These are phyloP conservation scores for Athene noctua DNA, from an alignment of 2,113 vertebrate species.

Conservation along the genomic window DNA sequence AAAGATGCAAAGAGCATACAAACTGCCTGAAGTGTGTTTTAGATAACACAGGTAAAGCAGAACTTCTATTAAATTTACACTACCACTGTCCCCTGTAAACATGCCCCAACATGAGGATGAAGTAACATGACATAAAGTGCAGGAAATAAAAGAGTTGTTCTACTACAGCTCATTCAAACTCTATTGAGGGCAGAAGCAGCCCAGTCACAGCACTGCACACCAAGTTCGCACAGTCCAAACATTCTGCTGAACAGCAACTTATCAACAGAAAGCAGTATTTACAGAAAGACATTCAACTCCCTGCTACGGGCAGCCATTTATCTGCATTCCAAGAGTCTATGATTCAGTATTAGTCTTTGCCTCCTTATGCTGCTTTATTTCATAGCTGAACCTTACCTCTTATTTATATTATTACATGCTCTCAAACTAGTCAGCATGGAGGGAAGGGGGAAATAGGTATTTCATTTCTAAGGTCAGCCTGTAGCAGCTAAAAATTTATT, in stretches of 20 bases:
- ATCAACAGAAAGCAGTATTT: not conserved
- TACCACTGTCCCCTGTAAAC: not conserved
- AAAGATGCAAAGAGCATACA: not conserved
- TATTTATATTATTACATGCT: not conserved
- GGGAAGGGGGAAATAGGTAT: fast-evolving
- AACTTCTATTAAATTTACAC: not conserved
- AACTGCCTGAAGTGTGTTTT: not conserved
- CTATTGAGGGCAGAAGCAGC: not conserved
- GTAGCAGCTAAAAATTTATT: not conserved
- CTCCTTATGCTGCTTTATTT: not conserved
- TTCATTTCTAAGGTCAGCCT: not conserved
- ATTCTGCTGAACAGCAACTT: not conserved
- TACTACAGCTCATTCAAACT: not conserved
- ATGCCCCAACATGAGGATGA: fast-evolving
- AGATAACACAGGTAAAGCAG: not conserved
- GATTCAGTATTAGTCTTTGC: not conserved
- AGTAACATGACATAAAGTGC: not conserved
- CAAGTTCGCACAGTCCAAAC: not conserved
- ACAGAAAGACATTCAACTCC: not conserved
- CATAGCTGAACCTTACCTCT: not conserved
- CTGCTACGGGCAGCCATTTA: not conserved
- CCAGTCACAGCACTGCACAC: not conserved
- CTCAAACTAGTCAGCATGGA: not conserved
- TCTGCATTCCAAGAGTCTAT: not conserved
- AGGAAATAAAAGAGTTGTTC: not conserved